Base-by-base conservation (phyloP, 2,888 invertebrate species). In the Tetropium fuscum region DNA sequence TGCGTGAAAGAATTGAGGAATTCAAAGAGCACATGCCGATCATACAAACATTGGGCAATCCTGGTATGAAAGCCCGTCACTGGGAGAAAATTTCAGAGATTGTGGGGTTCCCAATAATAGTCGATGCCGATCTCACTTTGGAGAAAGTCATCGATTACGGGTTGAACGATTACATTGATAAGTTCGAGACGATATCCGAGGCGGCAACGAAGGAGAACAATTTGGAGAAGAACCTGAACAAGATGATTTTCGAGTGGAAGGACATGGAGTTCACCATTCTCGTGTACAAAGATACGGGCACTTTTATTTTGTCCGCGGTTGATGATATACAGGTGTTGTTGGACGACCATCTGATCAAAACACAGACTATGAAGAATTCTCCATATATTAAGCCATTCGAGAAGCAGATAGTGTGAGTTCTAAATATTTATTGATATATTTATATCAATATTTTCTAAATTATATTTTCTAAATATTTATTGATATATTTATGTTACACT, bases 321-420 rank as follows among this genome's bases (percentile, higher is more conserved):
- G 97, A 98, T 81, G 97, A 97, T 73, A 96, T 98, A 76, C 97
- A 98, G 81, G 84, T 95, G 25, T 82, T 95, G 45, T 82, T 98
- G 53, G 98, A 98, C 80, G 98, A 98, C 80, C 97, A 98, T 78
- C 92, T 98, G 68, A 93, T 97, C 5, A 98, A 97, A 82, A 95
- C 97, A 1, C 97, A 97, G 80, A 97, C 97, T 0, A 97, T 98
- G 96, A 93, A 97, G 82, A 96, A 96, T 75, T 97, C 97, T 0
- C 95, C 97, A 0, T 97, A 96, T 74, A 96, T 97, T 64, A 96
- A 95, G 78, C 97, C 97, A 0, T 97, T 98, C 78, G 94, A 97
- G 80, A 88, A 88, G 47, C 88, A 91, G 77, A 92, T 93, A 64
- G 70, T 88, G 93, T 93, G 82, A 84, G 88, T 83, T 20, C n/a